Evolutionary conservation across 2,113 vertebrate species (phyloP).

Genomic region (Python bivittatus): DNA sequence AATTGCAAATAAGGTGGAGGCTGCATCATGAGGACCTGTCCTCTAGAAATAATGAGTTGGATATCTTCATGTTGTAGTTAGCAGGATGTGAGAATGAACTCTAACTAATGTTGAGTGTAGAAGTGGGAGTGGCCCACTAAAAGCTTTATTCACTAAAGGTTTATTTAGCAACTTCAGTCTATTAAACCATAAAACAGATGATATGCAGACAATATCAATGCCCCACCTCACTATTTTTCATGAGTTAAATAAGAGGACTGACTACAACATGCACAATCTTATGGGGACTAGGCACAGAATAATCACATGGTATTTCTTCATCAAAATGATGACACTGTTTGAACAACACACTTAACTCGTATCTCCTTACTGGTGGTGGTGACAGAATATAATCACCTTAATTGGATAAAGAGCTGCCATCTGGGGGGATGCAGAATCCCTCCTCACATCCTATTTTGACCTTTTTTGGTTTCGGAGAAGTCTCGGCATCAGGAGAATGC

Average conservation of each 20-base stretch:
- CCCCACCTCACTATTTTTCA: background rate
- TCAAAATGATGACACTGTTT: background rate
- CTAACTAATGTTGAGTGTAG: background rate
- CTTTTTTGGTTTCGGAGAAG: background rate
- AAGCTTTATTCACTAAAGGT: background rate
- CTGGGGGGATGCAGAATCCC: background rate
- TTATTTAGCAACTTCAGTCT: background rate
- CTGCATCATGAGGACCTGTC: background rate
- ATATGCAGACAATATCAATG: background rate
- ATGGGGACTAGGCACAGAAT: no score
- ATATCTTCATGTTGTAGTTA: background rate
- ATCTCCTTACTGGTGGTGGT: background rate
- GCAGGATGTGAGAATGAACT: background rate
- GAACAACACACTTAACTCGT: background rate
- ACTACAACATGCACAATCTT: background rate
- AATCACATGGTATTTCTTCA: background rate
- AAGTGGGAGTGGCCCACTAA: background rate
- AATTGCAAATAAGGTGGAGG: background rate
- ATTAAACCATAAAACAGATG: background rate
- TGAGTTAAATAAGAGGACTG: background rate
- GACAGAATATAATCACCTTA: background rate
- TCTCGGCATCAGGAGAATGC: background rate
- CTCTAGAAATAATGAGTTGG: background rate
- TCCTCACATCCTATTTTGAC: background rate
- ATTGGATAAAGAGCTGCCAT: background rate